Conservation (phyloP, 2,888 invertebrate species). For the Hypolimnas misippus region DNA sequence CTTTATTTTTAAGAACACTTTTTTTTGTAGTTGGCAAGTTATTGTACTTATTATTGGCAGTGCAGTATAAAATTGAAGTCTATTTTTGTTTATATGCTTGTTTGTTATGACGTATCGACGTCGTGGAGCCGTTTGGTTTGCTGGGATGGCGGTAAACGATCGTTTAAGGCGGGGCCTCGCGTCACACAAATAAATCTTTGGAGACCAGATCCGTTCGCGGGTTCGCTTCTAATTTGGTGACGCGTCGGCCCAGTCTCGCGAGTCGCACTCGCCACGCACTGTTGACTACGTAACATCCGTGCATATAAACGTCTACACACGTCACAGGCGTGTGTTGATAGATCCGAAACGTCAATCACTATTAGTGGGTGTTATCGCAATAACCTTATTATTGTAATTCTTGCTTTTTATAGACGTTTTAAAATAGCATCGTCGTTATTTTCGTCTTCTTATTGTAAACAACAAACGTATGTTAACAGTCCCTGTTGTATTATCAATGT, state of each 20-base stretch:
- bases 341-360: conserved; percentile 35
- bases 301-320: conserved; percentile 26
- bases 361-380: conserved; percentile 33
- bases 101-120: conserved; percentile 55
- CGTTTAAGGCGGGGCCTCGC: conserved; percentile 67
- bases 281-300: conserved; percentile 48
- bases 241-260: conserved; percentile 51
- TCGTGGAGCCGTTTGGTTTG: conserved; percentile 61
- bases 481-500: not conserved
- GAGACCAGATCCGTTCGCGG: conserved; percentile 51
- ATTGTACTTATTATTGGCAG: conserved; percentile 34
- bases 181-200: conserved; percentile 64
- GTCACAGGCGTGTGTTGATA: conserved; percentile 34
- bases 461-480: not conserved
- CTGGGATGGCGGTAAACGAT: conserved; percentile 52
- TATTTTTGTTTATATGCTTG: conserved; percentile 58
- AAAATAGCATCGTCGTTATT: conserved; percentile 26
- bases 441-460: conserved; percentile 14
- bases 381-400: conserved; percentile 33
- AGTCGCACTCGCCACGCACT: conserved; percentile 52
- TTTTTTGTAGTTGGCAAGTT: conserved; percentile 31
- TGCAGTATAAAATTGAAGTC: conserved; percentile 47
- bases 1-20: not conserved
- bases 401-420: conserved; percentile 29
- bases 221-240: conserved; percentile 81